Base-by-base conservation (phyloP, 2,888 invertebrate species). In the Ganaspis brasiliensis region DNA sequence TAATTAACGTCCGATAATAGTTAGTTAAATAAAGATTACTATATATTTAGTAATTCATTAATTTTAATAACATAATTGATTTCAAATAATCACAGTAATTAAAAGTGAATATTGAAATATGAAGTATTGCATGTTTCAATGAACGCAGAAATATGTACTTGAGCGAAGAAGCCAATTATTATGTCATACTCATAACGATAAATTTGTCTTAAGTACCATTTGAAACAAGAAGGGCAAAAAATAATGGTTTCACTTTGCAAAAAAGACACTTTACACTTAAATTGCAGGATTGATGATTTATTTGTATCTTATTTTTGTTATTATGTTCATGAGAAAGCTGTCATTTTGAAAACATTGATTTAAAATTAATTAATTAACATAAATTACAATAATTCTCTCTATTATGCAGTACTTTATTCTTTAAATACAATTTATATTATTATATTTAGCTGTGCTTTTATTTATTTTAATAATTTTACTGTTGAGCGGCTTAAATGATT, bases 151-250 rank as follows among this genome's bases (percentile, higher is more conserved):
- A 40, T 40, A 63, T 67, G n/a, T 19, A 67, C 40, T n/a, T 14
- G 45, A 67, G 67, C 16, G 67, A 45, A 40, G 24, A 40, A 24
- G 14, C 45, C 67, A 21, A 67, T 67, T 67, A 67, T 67, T 67
- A 67, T 67, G 40, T 67, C 45, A 67, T 14, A 40, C 63, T 26
- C 45, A 24, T 45, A 45, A 67, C 67, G 24, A 67, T 67, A 63
- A 63, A 63, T 67, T 67, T 45, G 40, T 67, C 10, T 45, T n/a
- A 67, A 67, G 67, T 67, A 67, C 24, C 26, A 67, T 45, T 45
- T 45, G n/a, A 45, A 67, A 45, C 24, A 45, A 45, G 40, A 67
- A 45, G 45, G 45, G 24, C 45, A 67, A 67, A 26, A 45, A 67
- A 14, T 67, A 45, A 24, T 67, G 24, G 9, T 45, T 9, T 14